A percentile compares a stretch with the other conserved stretches of the same genome.
These are phyloP conservation scores for Harpegnathos saltator DNA, from an alignment of 1,140 invertebrate species.

Conservation along the genomic window DNA sequence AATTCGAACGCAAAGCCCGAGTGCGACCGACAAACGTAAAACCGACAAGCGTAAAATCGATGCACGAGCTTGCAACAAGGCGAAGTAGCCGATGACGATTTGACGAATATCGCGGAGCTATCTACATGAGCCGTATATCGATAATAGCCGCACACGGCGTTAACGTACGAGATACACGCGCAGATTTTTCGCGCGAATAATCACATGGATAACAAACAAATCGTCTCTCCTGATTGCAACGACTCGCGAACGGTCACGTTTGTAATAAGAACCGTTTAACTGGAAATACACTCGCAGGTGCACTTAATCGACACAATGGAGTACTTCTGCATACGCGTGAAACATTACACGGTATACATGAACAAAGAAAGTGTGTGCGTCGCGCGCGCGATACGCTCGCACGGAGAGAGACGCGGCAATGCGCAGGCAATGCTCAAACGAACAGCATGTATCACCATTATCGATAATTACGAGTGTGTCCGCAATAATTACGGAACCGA, in stretches of 20 bases:
- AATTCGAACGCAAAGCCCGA: slow-evolving; percentile 21
- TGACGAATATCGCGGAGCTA: neutral
- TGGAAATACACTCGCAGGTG: too few species aligned
- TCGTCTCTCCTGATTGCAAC: neutral
- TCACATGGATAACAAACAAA: neutral
- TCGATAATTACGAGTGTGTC: neutral
- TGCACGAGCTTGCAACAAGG: neutral
- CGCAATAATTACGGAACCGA: neutral
- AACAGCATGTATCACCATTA: neutral
- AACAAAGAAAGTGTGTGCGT: too few species aligned
- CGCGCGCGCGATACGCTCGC: too few species aligned
- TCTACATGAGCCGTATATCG: neutral
- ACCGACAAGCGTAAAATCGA: slow-evolving; percentile 8
- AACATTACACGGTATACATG: too few species aligned
- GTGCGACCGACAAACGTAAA: neutral
- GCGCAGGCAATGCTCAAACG: too few species aligned
- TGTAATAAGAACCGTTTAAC: too few species aligned
- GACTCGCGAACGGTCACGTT: neutral
- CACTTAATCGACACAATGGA: too few species aligned
- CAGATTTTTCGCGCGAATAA: neutral
- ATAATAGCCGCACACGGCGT: neutral
- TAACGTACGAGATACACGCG: neutral
- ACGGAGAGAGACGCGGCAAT: too few species aligned
- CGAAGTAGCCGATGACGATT: neutral
- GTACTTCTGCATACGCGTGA: too few species aligned